Base-by-base conservation (phyloP, 2,797 vertebrate species). In the Nyctibius grandis region DNA sequence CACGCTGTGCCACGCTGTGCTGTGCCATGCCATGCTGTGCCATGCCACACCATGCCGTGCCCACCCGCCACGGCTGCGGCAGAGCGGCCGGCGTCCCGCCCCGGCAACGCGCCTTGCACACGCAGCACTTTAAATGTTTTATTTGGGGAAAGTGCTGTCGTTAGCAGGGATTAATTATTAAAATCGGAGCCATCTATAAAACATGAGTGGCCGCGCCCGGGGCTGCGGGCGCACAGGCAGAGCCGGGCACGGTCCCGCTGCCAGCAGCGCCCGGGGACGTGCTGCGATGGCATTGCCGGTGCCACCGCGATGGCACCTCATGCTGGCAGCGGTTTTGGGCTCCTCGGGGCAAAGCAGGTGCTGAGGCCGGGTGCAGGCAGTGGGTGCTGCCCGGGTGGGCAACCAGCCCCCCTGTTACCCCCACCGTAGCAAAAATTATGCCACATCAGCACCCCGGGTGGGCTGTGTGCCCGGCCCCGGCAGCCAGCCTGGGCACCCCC, bases 141-240 rank as follows among this genome's bases (percentile, higher is more conserved):
- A 97, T 96, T 96, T 93, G 94, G 80, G 83, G 94, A 95, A 97
- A 95, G 83, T 94, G 94, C 92, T 96, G 92, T 88, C 80, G 92
- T 95, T 95, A 96, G 94, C 95, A 93, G 85, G 75, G 80, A 94
- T 96, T 93, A 93, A 95, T 96, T 96, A 97, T 97, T 96, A 93
- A 96, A 93, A 94, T 69, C 63, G 5, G 84, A 95, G 85, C 78
- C 82, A 96, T 96, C 85, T 88, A 96, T 94, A 96, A 97, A 91
- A 91, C 76, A 80, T 95, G 92, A 96, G 88, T 76, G 91, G 82
- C 91, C 85, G 8, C 2, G 64, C 13, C 3, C 9, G 7, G 83
- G 84, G 85, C 86, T 86, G 89, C 25, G 18, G 87, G 87, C 7
- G 0, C 45, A 4, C 54, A 12, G 75, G 75, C 89, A 60, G 82